phyloP scores from a whole-genome alignment of 2,113 vertebrate species.

The Etheostoma spectabile region DNA sequence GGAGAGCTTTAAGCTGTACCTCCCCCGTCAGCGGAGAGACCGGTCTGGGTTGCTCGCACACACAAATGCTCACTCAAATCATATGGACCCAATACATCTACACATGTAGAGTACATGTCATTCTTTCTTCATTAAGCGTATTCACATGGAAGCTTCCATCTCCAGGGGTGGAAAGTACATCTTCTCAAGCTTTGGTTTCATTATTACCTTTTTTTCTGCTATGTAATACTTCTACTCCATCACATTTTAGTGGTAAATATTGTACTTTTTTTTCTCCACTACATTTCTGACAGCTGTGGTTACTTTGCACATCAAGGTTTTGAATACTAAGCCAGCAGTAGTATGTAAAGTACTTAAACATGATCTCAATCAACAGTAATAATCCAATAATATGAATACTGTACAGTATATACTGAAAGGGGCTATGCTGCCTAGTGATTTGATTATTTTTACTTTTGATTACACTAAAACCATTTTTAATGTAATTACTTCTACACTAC shows the following conservation, averaged over 20 bases:
- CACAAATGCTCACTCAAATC: constrained; percentile 10
- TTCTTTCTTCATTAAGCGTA: neutral
- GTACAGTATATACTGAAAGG: neutral
- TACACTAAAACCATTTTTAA: neutral
- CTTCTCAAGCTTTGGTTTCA: no score
- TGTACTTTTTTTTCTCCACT: neutral
- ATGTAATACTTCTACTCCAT: neutral
- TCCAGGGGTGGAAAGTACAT: neutral
- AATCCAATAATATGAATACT: neutral
- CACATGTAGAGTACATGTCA: neutral
- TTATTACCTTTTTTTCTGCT: neutral
- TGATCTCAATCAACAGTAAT: neutral
- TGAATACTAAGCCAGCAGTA: neutral
- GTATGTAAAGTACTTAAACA: neutral
- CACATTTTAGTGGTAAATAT: neutral
- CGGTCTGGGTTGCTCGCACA: constrained; percentile 30
- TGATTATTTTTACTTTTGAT: neutral
- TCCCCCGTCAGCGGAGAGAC: constrained; percentile 12
- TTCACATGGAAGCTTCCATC: neutral
- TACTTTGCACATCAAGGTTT: neutral
- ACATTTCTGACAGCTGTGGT: neutral
- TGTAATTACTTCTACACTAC: neutral
- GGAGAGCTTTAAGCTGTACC: constrained; percentile 16
- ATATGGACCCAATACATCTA: neutral
- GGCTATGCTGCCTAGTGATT: neutral